These are phyloP conservation scores for Ochotona princeps DNA, from an alignment of 2,113 vertebrate species.

Conservation along the genomic window DNA sequence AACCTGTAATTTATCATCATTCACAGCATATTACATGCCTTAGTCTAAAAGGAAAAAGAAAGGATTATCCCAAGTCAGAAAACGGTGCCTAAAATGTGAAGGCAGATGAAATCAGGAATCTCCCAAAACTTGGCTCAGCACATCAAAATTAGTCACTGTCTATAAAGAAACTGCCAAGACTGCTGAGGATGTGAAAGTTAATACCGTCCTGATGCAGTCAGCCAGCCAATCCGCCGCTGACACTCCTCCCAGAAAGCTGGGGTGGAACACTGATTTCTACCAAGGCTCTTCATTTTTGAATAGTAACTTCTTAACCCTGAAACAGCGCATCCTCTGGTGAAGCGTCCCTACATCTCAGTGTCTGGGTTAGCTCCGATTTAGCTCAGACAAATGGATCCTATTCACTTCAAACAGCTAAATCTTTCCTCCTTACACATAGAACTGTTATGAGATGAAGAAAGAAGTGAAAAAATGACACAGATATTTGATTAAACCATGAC, in stretches of 20 bases:
- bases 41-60: background rate
- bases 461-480: background rate
- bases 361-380: background rate
- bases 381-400: background rate
- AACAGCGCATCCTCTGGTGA: background rate
- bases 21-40: background rate
- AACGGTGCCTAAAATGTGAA: background rate
- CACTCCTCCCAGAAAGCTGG: background rate
- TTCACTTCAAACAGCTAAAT: background rate
- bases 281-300: background rate
- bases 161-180: constrained; percentile 36
- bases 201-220: background rate
- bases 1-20: background rate
- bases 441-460: background rate
- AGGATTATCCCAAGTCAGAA: background rate
- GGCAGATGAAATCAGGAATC: constrained; percentile 45
- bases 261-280: background rate
- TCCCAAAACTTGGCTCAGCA: constrained; percentile 34
- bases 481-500: background rate
- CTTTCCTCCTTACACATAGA: background rate
- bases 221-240: background rate
- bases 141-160: constrained; percentile 51
- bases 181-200: constrained; percentile 53
- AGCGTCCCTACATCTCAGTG: background rate
- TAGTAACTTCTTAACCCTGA: background rate